Percentiles rank a stretch among this genome's conserved stretches.
These are phyloP conservation scores for Chascanopsetta lugubris DNA, from an alignment of 2,113 vertebrate genomes.

Conservation along the genomic window DNA sequence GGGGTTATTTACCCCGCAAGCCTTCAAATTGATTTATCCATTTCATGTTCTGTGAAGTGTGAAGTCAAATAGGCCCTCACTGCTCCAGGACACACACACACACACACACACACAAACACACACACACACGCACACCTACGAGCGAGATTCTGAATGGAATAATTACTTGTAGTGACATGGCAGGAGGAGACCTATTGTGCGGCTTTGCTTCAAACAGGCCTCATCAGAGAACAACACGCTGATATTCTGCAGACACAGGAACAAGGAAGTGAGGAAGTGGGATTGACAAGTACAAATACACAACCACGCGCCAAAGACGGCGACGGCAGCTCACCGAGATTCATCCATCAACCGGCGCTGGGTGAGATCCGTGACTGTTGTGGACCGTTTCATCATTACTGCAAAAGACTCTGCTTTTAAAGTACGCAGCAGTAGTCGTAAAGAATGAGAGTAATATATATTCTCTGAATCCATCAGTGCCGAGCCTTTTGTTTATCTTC, in stretches of 20 bases:
- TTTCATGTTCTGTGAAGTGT: conserved; percentile 62
- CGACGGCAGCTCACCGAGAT: too few species aligned
- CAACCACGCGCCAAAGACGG: too few species aligned
- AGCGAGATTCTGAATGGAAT: background rate
- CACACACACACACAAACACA: background rate
- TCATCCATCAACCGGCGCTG: background rate
- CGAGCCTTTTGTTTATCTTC: too few species aligned
- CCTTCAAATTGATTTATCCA: conserved; percentile 55
- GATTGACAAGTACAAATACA: too few species aligned
- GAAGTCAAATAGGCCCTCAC: conserved; percentile 33
- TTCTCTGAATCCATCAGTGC: too few species aligned
- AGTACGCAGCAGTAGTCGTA: too few species aligned
- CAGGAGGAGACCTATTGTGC: background rate
- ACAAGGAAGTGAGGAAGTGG: background rate
- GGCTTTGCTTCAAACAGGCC: background rate
- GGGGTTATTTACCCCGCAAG: conserved; percentile 27
- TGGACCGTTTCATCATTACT: background rate
- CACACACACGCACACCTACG: background rate
- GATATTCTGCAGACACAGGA: background rate
- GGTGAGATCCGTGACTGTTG: background rate
- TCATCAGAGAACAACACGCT: background rate
- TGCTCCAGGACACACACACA: conserved; percentile 29
- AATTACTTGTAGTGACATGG: background rate
- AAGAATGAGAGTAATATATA: too few species aligned
- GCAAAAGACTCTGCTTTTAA: too few species aligned